phyloP scores from a whole-genome alignment of 2,113 vertebrate species.

The Daboia siamensis region DNA sequence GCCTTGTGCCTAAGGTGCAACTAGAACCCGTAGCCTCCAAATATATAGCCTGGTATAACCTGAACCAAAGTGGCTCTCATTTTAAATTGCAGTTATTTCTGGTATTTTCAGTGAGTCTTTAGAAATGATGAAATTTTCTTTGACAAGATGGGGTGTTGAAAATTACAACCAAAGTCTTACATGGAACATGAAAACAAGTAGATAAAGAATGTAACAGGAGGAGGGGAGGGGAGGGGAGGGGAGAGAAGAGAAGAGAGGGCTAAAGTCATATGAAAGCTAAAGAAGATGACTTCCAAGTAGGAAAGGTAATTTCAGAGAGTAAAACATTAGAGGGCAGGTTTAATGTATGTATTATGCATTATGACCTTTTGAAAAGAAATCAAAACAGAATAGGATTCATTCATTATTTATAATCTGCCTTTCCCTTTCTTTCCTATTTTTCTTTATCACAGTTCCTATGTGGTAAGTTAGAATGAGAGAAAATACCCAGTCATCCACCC shows the following conservation, averaged over 20 bases:
- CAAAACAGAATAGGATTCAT: not conserved
- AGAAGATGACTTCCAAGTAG: not conserved
- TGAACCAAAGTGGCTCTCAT: not conserved
- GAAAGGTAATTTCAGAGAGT: not conserved
- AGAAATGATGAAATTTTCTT: not conserved
- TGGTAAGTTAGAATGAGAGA: not conserved
- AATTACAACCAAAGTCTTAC: not conserved
- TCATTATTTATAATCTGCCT: not conserved
- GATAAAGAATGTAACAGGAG: not conserved
- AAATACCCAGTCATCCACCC: not conserved
- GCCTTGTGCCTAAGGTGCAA: not conserved
- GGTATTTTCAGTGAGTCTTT: not conserved
- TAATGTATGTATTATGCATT: not conserved
- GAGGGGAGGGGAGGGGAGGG: not conserved
- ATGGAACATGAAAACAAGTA: not conserved
- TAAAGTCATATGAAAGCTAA: not conserved
- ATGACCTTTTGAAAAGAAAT: not conserved
- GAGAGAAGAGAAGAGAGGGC: not conserved
- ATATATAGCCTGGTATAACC: not conserved
- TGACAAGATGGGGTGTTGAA: not conserved
- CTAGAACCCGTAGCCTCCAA: not conserved
- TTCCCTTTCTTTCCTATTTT: not conserved
- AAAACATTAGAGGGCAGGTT: not conserved
- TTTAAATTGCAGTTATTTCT: not conserved
- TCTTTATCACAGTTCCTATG: not conserved